phyloP scores from a whole-genome alignment of 1,140 invertebrate genomes.

The Macrocentrus cingulum region DNA sequence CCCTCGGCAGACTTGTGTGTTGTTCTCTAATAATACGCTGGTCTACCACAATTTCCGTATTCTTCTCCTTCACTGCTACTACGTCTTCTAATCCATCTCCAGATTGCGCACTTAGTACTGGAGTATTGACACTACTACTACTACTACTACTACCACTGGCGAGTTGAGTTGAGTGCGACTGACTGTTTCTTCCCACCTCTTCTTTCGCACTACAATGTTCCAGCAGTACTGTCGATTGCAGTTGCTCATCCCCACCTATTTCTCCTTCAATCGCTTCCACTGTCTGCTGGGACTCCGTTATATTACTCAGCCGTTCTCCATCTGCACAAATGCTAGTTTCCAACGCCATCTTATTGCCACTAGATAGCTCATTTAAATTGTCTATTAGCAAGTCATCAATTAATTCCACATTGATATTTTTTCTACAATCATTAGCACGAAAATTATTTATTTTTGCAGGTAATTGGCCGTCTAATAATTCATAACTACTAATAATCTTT shows the following conservation, averaged over 20 bases:
- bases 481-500: conserved; percentile 43
- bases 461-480: conserved; percentile 1
- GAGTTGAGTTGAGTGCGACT: not conserved
- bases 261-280: not conserved
- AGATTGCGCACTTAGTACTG: conserved; percentile 8
- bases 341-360: conserved; percentile 15
- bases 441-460: conserved; percentile 9
- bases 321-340: conserved; percentile 8
- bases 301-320: conserved; percentile 36
- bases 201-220: conserved; percentile 1
- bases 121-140: conserved; percentile 13
- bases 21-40: conserved; percentile 11
- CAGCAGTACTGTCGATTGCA: not conserved
- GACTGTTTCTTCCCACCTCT: conserved; percentile 10
- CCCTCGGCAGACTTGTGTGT: too few relatives aligned
- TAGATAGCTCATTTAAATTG: not conserved
- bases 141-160: too few relatives aligned
- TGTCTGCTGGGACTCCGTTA: conserved; percentile 33
- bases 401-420: not conserved
- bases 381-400: not conserved
- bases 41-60: conserved; percentile 22
- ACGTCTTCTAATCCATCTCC: conserved; percentile 14
- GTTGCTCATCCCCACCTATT: conserved; percentile 3
- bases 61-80: conserved; percentile 34
- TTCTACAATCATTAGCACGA: not conserved